Percentiles rank a stretch among this genome's conserved stretches.
These are phyloP conservation scores for Arge pagana DNA, from an alignment of 2,888 invertebrate species.

Conservation along the genomic window DNA sequence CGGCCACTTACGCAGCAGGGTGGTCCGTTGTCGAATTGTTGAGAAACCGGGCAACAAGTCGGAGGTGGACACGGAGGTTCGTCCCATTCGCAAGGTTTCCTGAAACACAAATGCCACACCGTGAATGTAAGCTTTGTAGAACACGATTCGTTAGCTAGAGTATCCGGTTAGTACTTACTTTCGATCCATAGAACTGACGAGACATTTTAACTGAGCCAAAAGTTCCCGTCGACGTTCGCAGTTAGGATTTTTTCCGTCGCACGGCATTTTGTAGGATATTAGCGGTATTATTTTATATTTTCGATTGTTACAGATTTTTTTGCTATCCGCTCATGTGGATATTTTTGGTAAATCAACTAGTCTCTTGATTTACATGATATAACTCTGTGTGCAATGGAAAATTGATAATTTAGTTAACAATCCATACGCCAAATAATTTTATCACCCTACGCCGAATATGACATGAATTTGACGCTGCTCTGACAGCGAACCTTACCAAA, in stretches of 20 bases:
- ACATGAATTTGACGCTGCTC: slow-evolving; percentile 14
- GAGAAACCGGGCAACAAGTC: slow-evolving; percentile 35
- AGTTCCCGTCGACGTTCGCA: slow-evolving; percentile 49
- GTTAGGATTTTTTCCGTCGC: slow-evolving; percentile 50
- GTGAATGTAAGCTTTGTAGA: no score
- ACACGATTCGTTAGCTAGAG: background rate
- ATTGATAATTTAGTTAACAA: no score
- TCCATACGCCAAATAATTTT: no score
- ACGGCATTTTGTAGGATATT: slow-evolving; percentile 43
- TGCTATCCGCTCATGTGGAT: no score
- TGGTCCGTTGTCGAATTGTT: no score
- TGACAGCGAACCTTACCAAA: background rate
- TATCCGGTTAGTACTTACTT: slow-evolving; percentile 37
- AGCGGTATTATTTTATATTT: no score
- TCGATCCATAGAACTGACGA: slow-evolving; percentile 50
- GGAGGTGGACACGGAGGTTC: slow-evolving; percentile 42
- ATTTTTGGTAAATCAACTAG: no score
- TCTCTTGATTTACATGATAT: no score
- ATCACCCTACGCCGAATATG: no score
- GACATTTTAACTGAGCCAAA: slow-evolving; percentile 49
- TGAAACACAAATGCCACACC: slow-evolving; percentile 27
- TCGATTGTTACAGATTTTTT: background rate
- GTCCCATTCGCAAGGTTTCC: slow-evolving; percentile 55
- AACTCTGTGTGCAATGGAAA: no score
- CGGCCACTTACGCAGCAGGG: slow-evolving; percentile 39